These are phyloP conservation scores for Amblyopsis rosae DNA, from an alignment of 2,113 vertebrate species.

Conservation along the genomic window DNA sequence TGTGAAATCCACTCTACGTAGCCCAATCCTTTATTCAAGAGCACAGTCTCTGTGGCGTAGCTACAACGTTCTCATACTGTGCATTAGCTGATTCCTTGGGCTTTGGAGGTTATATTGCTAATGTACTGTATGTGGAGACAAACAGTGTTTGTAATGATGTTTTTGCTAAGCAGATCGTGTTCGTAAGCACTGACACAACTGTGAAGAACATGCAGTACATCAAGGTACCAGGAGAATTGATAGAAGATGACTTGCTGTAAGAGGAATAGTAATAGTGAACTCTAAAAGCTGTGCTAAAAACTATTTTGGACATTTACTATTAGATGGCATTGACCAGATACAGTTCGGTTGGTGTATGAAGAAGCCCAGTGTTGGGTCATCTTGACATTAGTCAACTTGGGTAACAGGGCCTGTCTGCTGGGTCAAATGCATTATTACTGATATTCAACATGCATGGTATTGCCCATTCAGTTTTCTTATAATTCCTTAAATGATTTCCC, in stretches of 20 bases:
- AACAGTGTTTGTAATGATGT: constrained; percentile 6
- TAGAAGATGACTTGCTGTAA: constrained; percentile 5
- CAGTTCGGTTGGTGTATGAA: constrained; percentile 19
- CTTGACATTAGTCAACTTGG: constrained; percentile 15
- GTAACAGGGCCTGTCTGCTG: constrained; percentile 13
- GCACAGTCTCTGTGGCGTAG: constrained; percentile 38
- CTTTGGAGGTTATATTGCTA: constrained; percentile 18
- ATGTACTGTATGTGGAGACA: constrained; percentile 25
- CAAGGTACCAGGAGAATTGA: constrained; percentile 25
- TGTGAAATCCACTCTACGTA: constrained; percentile 4
- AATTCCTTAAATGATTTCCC: not conserved
- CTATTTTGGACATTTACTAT: constrained; percentile 13
- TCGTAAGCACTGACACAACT: constrained; percentile 3
- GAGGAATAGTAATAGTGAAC: constrained; percentile 25
- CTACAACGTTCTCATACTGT: constrained; percentile 1
- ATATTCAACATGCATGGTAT: not conserved
- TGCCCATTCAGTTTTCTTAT: too few species aligned
- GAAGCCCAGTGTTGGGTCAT: constrained; percentile 15
- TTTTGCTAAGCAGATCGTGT: constrained; percentile 10
- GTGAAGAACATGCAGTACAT: constrained; percentile 9
- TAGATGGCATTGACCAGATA: not conserved
- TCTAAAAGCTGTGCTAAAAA: constrained; percentile 19
- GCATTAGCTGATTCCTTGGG: constrained; percentile 3
- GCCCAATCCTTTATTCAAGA: constrained; percentile 22
- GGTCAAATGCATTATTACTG: constrained; percentile 5